Base-by-base conservation (phyloP, 2,797 vertebrate species). In the Sardinella longiceps region DNA sequence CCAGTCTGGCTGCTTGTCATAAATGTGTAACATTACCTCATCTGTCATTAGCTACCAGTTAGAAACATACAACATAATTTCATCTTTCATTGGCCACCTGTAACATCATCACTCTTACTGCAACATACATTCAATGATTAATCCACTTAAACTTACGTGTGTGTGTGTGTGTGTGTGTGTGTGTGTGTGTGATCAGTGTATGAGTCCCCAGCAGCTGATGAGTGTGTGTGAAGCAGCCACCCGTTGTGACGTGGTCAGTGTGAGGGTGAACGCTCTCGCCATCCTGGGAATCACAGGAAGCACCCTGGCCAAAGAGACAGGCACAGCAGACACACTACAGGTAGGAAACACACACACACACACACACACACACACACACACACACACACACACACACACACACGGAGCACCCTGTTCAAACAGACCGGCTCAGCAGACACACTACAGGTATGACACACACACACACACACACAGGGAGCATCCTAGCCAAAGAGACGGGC, bases 271-370 rank as follows among this genome's bases (percentile, higher is more conserved):
- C 0, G 93, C 96, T 0, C 96, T 99, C 80, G 96, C 98, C 91
- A 98, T 99, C 88, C 93, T 98, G 84, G 98, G 98, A 81, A 97
- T 99, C 92, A 98, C 96, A 15, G 98, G 98, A 90, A 97, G 97
- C 6, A 96, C 96, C 7, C 92, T 99, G 53, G 97, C 97, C 86
- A 98, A 96, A 93, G 95, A 95, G 86, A 93, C 94, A 85, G 95
- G 95, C 84, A 94, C 96, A 0, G 93, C 95, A 14, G 96, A 96
- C 89, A 97, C 93, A 20, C 95, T 99, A 46, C 96, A 98, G 97
- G 98, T 98, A 95, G 81, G 30, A 15, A 1, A 63, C n/a, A 63
- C 60, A 63, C n/a, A 30, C n/a, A 63, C 60, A 60, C 23, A 60
- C n/a, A 60, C 58, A 60, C 58, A 60, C n/a, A 60, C 58, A 60